phyloP scores from a whole-genome alignment of 2,797 vertebrate species.

The Myotis findleyi region DNA sequence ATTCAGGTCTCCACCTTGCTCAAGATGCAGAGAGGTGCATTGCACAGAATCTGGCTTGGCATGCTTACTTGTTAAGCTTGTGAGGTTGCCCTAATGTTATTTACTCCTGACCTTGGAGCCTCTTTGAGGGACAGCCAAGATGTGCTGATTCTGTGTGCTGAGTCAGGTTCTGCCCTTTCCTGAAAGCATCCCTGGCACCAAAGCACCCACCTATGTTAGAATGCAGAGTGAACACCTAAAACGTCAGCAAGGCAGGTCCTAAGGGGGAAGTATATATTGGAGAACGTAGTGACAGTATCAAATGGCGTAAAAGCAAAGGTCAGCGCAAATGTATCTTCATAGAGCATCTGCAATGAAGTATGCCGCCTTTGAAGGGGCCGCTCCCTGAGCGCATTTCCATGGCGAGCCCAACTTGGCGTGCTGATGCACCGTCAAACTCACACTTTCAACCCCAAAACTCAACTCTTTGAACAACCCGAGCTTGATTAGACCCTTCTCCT shows the following conservation, averaged over 20 bases:
- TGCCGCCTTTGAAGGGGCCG: slow-evolving; percentile 91
- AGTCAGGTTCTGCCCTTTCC: slow-evolving; percentile 71
- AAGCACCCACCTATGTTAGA: slow-evolving; percentile 35
- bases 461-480: slow-evolving; percentile 92
- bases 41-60: background rate
- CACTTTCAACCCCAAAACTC: slow-evolving; percentile 92
- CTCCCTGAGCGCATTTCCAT: slow-evolving; percentile 91
- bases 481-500: slow-evolving; percentile 93
- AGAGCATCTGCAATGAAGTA: slow-evolving; percentile 92
- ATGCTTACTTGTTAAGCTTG: slow-evolving; percentile 61
- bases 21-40: background rate
- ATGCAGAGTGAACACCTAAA: slow-evolving; percentile 77
- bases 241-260: slow-evolving; percentile 82
- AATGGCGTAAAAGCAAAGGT: slow-evolving; percentile 92
- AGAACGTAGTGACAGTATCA: slow-evolving; percentile 89
- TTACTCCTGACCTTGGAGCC: slow-evolving; percentile 59
- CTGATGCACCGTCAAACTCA: slow-evolving; percentile 92
- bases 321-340: slow-evolving; percentile 93
- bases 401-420: slow-evolving; percentile 91
- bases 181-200: slow-evolving; percentile 34
- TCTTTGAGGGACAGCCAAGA: slow-evolving; percentile 59
- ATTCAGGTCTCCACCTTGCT: background rate
- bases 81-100: slow-evolving; percentile 42
- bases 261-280: slow-evolving; percentile 79
- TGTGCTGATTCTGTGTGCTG: background rate